Evolutionary conservation across 2,797 vertebrate genomes (phyloP).

Genomic region (Phoxinus dragarum): DNA sequence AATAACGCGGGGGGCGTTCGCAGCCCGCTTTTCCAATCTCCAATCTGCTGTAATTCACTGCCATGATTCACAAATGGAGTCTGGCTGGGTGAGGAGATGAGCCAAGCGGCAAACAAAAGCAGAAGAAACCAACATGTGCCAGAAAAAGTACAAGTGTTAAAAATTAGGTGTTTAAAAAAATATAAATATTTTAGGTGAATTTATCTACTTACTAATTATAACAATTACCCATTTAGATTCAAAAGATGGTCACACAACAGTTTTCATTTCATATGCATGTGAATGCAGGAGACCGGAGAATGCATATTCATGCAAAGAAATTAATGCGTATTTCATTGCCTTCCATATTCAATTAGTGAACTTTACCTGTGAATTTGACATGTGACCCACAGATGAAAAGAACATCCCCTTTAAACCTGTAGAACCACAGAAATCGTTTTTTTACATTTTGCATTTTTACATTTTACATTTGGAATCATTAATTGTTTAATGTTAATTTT

Average conservation of each 20-base stretch:
- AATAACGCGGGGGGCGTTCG: slow-evolving; percentile 67
- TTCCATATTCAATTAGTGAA: no score
- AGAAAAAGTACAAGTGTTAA: slow-evolving; percentile 65
- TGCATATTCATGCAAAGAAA: no score
- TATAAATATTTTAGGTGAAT: not conserved
- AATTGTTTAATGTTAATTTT: not conserved
- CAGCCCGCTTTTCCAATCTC: slow-evolving; percentile 73
- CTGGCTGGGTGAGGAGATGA: slow-evolving; percentile 67
- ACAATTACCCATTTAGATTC: not conserved
- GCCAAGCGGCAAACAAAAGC: slow-evolving; percentile 69
- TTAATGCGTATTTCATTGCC: no score
- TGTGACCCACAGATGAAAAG: no score
- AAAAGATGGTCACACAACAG: no score
- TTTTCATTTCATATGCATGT: not conserved
- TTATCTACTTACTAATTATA: not conserved
- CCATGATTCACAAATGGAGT: slow-evolving; percentile 64
- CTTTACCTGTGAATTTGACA: no score
- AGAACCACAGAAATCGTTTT: no score
- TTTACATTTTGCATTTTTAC: no score
- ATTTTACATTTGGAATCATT: not conserved
- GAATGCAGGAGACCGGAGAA: no score
- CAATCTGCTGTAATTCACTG: slow-evolving; percentile 74
- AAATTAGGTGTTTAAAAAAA: not conserved
- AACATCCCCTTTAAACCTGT: not conserved
- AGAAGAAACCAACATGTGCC: slow-evolving; percentile 74